Evolutionary conservation across 2,888 invertebrate genomes (phyloP).

Genomic region (Aspidiotus destructor): DNA sequence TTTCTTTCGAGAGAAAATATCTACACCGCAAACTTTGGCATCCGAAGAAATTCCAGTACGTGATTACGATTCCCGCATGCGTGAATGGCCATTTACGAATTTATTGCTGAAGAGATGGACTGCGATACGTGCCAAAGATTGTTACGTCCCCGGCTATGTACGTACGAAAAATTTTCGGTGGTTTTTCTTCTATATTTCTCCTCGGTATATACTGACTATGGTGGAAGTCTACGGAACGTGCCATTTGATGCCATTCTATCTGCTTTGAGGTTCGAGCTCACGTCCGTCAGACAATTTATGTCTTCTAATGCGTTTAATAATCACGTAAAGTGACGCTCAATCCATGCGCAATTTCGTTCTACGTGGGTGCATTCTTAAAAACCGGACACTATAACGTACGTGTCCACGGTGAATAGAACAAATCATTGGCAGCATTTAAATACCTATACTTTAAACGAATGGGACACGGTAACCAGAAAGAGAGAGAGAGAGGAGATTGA

Average conservation of each 20-base stretch:
- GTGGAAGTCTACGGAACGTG: too few species aligned
- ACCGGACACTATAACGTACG: constrained; percentile 23
- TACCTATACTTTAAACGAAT: constrained; percentile 4
- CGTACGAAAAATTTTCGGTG: too few species aligned
- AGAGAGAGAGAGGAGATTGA: neutral
- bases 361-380: constrained; percentile 26
- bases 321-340: constrained; percentile 26
- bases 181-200: too few species aligned
- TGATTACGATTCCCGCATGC: too few species aligned
- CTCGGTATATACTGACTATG: too few species aligned
- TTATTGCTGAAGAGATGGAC: too few species aligned
- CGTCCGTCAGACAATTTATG: constrained; percentile 25
- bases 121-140: too few species aligned
- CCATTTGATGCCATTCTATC: neutral
- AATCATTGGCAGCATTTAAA: constrained; percentile 25
- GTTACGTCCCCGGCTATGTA: too few species aligned
- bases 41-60: too few species aligned
- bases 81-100: too few species aligned
- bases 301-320: constrained; percentile 32
- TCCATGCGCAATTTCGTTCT: constrained; percentile 30
- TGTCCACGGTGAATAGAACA: constrained; percentile 16
- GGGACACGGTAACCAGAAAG: neutral
- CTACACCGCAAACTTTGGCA: too few species aligned
- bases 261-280: constrained; percentile 11
- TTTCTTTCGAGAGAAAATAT: too few species aligned